A percentile compares a stretch with the other conserved stretches of the same genome.
These are phyloP conservation scores for Leptura quadrifasciata DNA, from an alignment of 2,888 invertebrate genomes.

Conservation along the genomic window DNA sequence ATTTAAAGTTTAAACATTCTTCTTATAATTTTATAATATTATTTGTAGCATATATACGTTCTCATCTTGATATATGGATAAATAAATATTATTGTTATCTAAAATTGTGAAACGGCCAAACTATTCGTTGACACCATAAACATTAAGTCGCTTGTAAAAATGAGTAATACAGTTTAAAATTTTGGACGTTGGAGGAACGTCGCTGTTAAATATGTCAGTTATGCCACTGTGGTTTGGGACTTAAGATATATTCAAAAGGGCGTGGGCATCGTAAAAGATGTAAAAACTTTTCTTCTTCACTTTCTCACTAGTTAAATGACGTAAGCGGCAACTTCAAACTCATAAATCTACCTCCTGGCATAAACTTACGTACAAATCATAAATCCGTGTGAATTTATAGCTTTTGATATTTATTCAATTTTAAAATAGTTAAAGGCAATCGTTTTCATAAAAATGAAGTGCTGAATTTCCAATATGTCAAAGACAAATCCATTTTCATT, in stretches of 20 bases:
- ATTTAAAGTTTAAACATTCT: no score
- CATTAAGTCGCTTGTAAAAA: neutral
- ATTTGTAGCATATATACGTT: no score
- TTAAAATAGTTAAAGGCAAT: conserved; percentile 60
- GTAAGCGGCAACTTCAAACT: conserved; percentile 54
- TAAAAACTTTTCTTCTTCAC: conserved; percentile 38
- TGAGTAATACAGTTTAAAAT: neutral
- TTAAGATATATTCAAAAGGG: conserved; percentile 20
- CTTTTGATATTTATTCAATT: conserved; percentile 61
- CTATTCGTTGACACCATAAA: no score
- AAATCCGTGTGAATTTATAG: conserved; percentile 58
- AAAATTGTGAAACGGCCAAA: no score
- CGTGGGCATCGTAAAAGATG: conserved; percentile 22
- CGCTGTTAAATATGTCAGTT: neutral
- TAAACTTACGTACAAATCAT: conserved; percentile 57
- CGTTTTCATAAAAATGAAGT: conserved; percentile 44
- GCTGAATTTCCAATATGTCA: conserved; percentile 16
- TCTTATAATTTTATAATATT: no score
- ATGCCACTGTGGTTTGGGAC: neutral
- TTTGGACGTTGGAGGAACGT: neutral
- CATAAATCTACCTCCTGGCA: conserved; percentile 57
- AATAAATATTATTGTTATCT: no score
- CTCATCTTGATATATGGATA: no score
- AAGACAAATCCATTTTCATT: neutral
- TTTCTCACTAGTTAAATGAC: conserved; percentile 47